Percentiles rank a stretch among this genome's conserved stretches.
These are phyloP conservation scores for Cephus pulcher DNA, from an alignment of 2,888 invertebrate genomes.

Conservation along the genomic window DNA sequence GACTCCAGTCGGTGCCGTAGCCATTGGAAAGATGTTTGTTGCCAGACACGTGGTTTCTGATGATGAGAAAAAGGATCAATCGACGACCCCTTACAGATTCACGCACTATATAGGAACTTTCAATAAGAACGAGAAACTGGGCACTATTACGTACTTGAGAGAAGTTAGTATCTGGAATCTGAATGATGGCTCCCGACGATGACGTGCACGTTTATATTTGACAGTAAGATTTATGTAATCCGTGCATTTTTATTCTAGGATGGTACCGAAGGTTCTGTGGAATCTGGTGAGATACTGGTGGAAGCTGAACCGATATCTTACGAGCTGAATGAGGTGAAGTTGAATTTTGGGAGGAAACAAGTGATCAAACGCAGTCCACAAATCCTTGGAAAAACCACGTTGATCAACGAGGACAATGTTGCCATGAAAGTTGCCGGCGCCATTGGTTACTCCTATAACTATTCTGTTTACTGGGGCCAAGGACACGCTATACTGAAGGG, in stretches of 20 bases:
- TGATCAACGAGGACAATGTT: conserved; percentile 69
- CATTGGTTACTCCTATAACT: conserved; percentile 78
- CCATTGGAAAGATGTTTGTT: conserved; percentile 67
- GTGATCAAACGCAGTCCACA: conserved; percentile 60
- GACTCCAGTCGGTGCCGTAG: conserved; percentile 78
- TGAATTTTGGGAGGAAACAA: conserved; percentile 70
- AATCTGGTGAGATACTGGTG: conserved; percentile 78
- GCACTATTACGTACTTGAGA: conserved; percentile 77
- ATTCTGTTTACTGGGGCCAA: conserved; percentile 83
- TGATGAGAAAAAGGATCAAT: conserved; percentile 30
- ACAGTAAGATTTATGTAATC: neutral
- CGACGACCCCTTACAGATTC: conserved; percentile 49
- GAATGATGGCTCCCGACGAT: neutral
- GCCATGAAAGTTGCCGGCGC: conserved; percentile 78
- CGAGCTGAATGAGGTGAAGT: conserved; percentile 76
- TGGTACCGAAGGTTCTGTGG: conserved; percentile 43
- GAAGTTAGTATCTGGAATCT: conserved; percentile 60
- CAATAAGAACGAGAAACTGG: conserved; percentile 73
- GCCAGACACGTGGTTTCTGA: conserved; percentile 64
- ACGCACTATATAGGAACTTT: conserved; percentile 79
- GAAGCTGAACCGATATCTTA: conserved; percentile 85
- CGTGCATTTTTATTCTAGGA: conserved; percentile 34
- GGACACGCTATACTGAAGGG: conserved; percentile 80
- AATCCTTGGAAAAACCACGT: conserved; percentile 63
- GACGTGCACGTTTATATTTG: neutral